phyloP scores from a whole-genome alignment of 2,113 vertebrate species.

The Mirounga angustirostris region DNA sequence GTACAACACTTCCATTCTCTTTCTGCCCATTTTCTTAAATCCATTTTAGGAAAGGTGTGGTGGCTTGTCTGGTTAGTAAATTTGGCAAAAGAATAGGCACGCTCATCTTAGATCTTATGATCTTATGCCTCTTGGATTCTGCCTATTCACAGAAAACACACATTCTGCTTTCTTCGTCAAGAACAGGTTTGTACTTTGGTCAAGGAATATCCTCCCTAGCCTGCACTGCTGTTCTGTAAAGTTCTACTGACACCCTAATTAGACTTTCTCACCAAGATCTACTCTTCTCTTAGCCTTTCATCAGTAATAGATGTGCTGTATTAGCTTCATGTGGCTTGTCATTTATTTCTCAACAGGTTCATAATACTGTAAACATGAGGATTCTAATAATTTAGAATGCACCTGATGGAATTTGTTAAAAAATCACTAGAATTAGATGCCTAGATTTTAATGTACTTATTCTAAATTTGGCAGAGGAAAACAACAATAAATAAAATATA shows the following conservation, averaged over 20 bases:
- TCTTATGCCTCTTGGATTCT: background rate
- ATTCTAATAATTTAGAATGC: background rate
- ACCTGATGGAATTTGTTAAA: background rate
- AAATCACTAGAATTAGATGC: background rate
- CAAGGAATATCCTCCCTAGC: background rate
- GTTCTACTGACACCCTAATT: background rate
- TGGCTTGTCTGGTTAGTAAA: background rate
- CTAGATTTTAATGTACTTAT: background rate
- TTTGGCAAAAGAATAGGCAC: background rate
- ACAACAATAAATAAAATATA: background rate
- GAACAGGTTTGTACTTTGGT: background rate
- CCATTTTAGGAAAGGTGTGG: background rate
- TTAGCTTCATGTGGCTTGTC: background rate
- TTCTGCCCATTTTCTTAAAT: background rate
- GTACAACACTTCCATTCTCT: background rate
- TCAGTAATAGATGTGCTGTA: background rate
- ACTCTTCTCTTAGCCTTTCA: background rate
- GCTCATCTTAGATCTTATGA: background rate
- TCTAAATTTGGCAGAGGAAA: background rate
- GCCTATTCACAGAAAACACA: background rate
- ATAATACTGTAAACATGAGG: background rate
- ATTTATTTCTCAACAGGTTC: background rate
- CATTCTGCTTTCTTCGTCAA: background rate
- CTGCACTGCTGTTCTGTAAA: background rate
- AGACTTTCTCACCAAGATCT: background rate